Evolutionary conservation across 2,888 invertebrate genomes (phyloP).

Genomic region (Amblyjoppa fuscipennis): DNA sequence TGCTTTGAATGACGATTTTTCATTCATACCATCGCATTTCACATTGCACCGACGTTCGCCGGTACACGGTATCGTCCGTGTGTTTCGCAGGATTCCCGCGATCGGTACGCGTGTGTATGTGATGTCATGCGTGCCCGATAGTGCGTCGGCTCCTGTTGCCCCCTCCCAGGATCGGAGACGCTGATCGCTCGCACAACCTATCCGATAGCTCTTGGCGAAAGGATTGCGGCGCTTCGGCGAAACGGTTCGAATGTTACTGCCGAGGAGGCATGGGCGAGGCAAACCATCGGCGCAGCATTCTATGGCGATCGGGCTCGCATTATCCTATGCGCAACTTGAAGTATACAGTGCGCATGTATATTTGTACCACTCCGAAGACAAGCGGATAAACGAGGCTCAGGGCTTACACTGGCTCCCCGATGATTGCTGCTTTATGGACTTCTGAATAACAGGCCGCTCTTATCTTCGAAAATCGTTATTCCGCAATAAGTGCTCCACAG

Average conservation of each 20-base stretch:
- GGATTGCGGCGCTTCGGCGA: slow-evolving; percentile 72
- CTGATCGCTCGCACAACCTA: slow-evolving; percentile 35
- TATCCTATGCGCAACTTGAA: slow-evolving; percentile 10
- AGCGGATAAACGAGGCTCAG: slow-evolving; percentile 1
- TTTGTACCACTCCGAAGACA: slow-evolving; percentile 8
- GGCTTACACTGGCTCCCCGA: not conserved
- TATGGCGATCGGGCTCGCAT: slow-evolving; percentile 24
- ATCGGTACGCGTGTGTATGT: slow-evolving; percentile 16
- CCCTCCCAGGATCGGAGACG: slow-evolving; percentile 17
- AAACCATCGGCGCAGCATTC: slow-evolving; percentile 60
- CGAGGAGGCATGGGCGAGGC: slow-evolving; percentile 69
- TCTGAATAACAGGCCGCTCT: not conserved
- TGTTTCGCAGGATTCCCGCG: slow-evolving; percentile 32
- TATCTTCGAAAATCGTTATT: not conserved
- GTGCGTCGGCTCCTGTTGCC: slow-evolving; percentile 52
- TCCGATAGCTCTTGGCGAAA: slow-evolving; percentile 66
- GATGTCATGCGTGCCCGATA: slow-evolving; percentile 24
- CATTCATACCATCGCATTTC: slow-evolving; percentile 68
- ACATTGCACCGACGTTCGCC: slow-evolving; percentile 31
- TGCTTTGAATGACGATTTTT: slow-evolving; percentile 73
- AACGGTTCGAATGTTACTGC: slow-evolving; percentile 68
- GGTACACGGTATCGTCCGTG: slow-evolving; percentile 43
- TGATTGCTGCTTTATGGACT: slow-evolving; percentile 10
- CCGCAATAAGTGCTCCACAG: not conserved
- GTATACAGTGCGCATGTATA: slow-evolving; percentile 3